Percentiles rank a stretch among this genome's conserved stretches.
Conservation (phyloP, 2,797 vertebrate species). For the Anniella stebbinsi region DNA sequence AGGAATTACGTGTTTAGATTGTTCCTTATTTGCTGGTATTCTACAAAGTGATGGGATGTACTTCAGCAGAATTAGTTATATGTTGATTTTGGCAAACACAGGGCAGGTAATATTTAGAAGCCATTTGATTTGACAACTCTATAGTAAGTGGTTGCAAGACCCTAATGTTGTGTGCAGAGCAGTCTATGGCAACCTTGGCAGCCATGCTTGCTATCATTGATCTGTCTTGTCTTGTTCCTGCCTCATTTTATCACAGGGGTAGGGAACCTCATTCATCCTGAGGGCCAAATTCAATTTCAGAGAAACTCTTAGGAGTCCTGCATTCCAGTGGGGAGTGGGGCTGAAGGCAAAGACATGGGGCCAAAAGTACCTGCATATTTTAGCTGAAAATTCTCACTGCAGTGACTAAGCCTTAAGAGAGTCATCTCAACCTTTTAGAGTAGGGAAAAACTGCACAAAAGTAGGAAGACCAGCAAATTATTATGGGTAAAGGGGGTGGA, state of each 20-base stretch:
- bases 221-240: background rate
- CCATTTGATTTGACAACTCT: background rate
- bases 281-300: too few relatives aligned
- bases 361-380: too few relatives aligned
- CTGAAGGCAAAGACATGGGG: too few relatives aligned
- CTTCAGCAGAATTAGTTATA: background rate
- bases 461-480: too few relatives aligned
- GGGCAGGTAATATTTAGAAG: background rate
- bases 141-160: background rate
- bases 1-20: constrained; percentile 50
- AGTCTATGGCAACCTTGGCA: background rate
- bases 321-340: background rate
- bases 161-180: background rate
- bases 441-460: too few relatives aligned
- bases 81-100: background rate
- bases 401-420: too few relatives aligned
- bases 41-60: background rate
- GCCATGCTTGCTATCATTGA: background rate
- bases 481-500: too few relatives aligned
- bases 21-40: background rate
- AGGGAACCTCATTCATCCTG: too few relatives aligned
- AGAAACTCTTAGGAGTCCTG: too few relatives aligned
- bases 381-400: too few relatives aligned
- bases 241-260: background rate
- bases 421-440: too few relatives aligned